Percentiles rank a stretch among this genome's conserved stretches.
These are phyloP conservation scores for Ophraella communa DNA, from an alignment of 2,888 invertebrate species.

Conservation along the genomic window DNA sequence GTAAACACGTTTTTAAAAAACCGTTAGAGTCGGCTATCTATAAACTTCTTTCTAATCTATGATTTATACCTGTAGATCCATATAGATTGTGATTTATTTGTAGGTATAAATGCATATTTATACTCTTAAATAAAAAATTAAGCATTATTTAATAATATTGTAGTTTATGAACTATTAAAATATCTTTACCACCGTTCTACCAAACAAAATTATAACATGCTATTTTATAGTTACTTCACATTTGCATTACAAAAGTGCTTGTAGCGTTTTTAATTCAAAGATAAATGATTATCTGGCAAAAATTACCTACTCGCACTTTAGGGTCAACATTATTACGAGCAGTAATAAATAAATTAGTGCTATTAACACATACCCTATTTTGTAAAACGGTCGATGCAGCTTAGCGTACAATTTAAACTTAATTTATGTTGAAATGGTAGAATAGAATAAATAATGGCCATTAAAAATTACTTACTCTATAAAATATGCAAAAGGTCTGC, in stretches of 20 bases:
- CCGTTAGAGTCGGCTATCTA: no score
- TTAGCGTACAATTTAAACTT: conserved; percentile 1
- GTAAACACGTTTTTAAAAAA: no score
- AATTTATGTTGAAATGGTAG: conserved; percentile 12
- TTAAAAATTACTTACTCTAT: conserved; percentile 23
- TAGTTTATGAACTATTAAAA: not conserved
- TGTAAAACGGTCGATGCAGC: conserved; percentile 5
- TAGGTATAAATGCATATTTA: no score
- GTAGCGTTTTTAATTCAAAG: not conserved
- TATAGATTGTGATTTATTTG: no score
- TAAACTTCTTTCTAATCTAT: no score
- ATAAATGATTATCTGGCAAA: not conserved
- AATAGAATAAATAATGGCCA: conserved; percentile 18
- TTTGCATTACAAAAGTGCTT: not conserved
- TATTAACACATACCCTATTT: conserved; percentile 15
- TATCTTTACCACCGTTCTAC: not conserved
- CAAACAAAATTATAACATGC: not conserved
- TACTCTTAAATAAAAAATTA: no score
- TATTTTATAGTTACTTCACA: not conserved
- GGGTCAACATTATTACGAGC: not conserved
- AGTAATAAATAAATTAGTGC: conserved; percentile 19
- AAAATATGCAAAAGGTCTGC: conserved; percentile 12
- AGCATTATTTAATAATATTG: not conserved
- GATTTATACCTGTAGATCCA: no score
- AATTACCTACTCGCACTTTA: not conserved